Evolutionary conservation across 2,797 vertebrate species (phyloP).

Genomic region (Aythya fuligula): DNA sequence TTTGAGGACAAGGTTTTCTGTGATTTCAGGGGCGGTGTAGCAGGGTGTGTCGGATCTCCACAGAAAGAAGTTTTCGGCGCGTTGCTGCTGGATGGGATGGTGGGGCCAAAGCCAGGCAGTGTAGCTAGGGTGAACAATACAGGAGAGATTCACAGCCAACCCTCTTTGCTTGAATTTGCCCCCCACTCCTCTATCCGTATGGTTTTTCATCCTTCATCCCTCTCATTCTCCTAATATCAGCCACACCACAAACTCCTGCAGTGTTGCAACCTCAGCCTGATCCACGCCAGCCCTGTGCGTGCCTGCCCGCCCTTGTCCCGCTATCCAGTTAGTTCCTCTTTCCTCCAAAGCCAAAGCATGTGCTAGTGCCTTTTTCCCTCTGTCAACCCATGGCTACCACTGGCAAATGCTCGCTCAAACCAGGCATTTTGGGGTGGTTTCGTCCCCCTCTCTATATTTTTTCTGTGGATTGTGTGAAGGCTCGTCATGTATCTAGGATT

Average conservation of each 20-base stretch:
- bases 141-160: not conserved
- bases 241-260: not conserved
- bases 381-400: not conserved
- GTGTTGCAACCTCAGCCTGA: not conserved
- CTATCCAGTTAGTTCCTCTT: not conserved
- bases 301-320: not conserved
- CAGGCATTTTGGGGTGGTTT: not conserved
- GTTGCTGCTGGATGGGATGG: not conserved
- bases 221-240: not conserved
- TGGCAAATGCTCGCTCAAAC: not conserved
- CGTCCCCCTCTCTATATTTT: not conserved
- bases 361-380: not conserved
- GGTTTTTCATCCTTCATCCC: not conserved
- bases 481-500: not conserved
- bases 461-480: rapidly evolving
- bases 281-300: not conserved
- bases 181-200: not conserved
- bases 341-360: not conserved
- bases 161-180: not conserved
- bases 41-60: not conserved
- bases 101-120: not conserved
- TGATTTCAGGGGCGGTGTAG: not conserved
- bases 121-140: not conserved
- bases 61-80: not conserved
- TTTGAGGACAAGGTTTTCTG: not conserved